Evolutionary conservation across 2,888 invertebrate genomes (phyloP).

Genomic region (Synergus itoensis): DNA sequence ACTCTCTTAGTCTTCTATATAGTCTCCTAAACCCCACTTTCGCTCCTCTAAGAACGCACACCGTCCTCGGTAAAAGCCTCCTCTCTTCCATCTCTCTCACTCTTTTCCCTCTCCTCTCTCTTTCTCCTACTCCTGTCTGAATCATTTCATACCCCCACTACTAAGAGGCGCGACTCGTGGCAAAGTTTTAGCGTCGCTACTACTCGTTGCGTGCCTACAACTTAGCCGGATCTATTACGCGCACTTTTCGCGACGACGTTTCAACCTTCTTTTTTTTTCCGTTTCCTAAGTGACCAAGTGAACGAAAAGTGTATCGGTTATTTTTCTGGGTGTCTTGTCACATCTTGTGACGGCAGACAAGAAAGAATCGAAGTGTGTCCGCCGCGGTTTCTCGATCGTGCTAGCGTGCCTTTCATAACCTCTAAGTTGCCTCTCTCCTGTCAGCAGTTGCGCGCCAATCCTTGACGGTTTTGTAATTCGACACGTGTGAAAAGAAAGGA

Average conservation of each 20-base stretch:
- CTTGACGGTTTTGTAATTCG: conserved; percentile 42
- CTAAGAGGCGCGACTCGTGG: conserved; percentile 67
- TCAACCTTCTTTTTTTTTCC: conserved; percentile 27
- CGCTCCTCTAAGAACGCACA: conserved; percentile 22
- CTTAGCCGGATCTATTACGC: conserved; percentile 70
- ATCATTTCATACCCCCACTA: conserved; percentile 44
- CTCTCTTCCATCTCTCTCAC: conserved; percentile 52
- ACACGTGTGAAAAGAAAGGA: conserved; percentile 24
- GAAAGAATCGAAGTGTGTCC: neutral
- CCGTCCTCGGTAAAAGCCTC: conserved; percentile 51
- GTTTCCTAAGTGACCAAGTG: conserved; percentile 16
- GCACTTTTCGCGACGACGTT: conserved; percentile 59
- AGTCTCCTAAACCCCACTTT: conserved; percentile 15
- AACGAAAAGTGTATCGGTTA: neutral
- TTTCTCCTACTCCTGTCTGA: conserved; percentile 41
- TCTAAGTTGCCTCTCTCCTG: conserved; percentile 62
- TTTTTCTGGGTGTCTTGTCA: neutral
- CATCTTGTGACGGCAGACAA: neutral
- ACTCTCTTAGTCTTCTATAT: conserved; percentile 45
- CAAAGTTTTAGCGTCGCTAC: conserved; percentile 73
- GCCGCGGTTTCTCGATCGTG: conserved; percentile 49
- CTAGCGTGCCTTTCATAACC: conserved; percentile 60
- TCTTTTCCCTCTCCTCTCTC: conserved; percentile 51
- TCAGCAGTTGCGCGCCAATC: conserved; percentile 58
- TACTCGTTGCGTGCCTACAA: conserved; percentile 71